These are phyloP conservation scores for Drosophila santomea DNA, from an alignment of 1,140 invertebrate genomes.

Conservation along the genomic window DNA sequence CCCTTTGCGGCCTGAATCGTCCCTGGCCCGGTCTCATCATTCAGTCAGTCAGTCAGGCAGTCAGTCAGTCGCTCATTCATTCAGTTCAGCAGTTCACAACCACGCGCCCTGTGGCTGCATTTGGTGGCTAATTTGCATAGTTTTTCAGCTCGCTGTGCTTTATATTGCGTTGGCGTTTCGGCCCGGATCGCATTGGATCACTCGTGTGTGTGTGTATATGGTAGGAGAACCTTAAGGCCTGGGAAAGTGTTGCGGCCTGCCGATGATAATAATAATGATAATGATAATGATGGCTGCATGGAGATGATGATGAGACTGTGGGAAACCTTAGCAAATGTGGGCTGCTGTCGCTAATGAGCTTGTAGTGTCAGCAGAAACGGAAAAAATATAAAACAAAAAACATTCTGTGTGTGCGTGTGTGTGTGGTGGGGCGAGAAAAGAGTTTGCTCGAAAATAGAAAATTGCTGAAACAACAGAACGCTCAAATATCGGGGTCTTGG, in stretches of 20 bases:
- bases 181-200: constrained; percentile 33
- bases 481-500: constrained; percentile 24
- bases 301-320: constrained; percentile 75
- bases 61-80: constrained; percentile 38
- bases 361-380: constrained; percentile 61
- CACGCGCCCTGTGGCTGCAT: constrained; percentile 58
- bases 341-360: constrained; percentile 74
- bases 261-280: constrained; percentile 32
- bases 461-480: constrained; percentile 45
- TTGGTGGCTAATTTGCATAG: constrained; percentile 79
- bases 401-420: background rate
- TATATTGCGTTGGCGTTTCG: constrained; percentile 66
- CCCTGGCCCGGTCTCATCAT: constrained; percentile 35
- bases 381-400: background rate
- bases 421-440: too few species aligned
- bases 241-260: constrained; percentile 68
- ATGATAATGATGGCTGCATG: constrained; percentile 15
- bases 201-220: background rate
- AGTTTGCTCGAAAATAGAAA: constrained; percentile 30
- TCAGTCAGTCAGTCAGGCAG: constrained; percentile 22
- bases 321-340: constrained; percentile 79
- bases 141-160: constrained; percentile 42
- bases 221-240: constrained; percentile 60
- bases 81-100: constrained; percentile 51
- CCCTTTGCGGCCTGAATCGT: constrained; percentile 30